Evolutionary conservation across 2,888 invertebrate species (phyloP).

Genomic region (Nomada fucata): DNA sequence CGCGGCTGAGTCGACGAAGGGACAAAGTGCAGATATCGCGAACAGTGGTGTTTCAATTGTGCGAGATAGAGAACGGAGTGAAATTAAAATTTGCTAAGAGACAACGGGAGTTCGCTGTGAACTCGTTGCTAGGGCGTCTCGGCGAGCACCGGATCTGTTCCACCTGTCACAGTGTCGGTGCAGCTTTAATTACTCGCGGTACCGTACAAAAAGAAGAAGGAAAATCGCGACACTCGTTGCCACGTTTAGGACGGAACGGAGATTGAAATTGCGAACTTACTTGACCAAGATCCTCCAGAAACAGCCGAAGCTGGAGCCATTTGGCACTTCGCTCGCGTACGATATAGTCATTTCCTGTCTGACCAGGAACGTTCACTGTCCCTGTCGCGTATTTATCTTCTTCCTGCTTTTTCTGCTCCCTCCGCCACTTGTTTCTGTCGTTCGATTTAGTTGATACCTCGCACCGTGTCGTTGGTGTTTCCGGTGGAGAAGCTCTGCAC

Average conservation of each 20-base stretch:
- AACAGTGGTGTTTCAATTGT: conserved; percentile 12
- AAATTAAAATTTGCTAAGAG: conserved; percentile 16
- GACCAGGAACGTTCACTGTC: conserved; percentile 54
- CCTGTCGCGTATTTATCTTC: conserved; percentile 55
- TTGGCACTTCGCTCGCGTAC: conserved; percentile 95
- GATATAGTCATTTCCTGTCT: conserved; percentile 91
- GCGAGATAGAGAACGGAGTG: background rate
- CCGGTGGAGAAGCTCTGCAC: conserved; percentile 68
- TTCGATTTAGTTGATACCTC: conserved; percentile 47
- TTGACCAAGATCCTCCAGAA: conserved; percentile 96
- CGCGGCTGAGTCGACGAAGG: conserved; percentile 5
- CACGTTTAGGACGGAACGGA: background rate
- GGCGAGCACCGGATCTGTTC: conserved; percentile 2
- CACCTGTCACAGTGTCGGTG: conserved; percentile 39
- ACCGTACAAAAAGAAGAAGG: too few species aligned
- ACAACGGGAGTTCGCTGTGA: background rate
- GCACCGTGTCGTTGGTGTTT: conserved; percentile 64
- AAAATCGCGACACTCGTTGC: background rate
- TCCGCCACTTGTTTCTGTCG: conserved; percentile 44
- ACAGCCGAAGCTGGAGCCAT: conserved; percentile 96
- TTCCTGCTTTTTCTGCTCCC: conserved; percentile 35
- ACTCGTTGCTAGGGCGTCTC: conserved; percentile 51
- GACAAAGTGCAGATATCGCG: conserved; percentile 39
- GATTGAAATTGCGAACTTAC: conserved; percentile 86
- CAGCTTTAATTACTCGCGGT: background rate